Percentiles rank a stretch among this genome's conserved stretches.
Evolutionary conservation across 2,113 vertebrate genomes (phyloP).

Genomic region (Phrynosoma platyrhinos): DNA sequence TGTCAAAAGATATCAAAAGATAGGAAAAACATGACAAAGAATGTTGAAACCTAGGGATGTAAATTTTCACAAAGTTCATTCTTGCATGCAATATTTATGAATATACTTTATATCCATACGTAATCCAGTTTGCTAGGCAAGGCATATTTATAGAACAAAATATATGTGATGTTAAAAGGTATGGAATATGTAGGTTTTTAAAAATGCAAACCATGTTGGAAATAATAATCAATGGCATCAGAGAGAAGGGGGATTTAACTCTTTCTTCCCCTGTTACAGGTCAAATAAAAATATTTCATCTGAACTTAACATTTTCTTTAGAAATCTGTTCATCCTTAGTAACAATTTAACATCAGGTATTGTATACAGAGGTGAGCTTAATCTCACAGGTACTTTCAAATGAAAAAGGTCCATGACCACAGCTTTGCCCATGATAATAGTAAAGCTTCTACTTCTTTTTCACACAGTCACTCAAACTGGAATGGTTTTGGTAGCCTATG

Average conservation of each 20-base stretch:
- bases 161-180: background rate
- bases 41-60: no score
- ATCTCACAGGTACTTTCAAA: background rate
- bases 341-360: background rate
- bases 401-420: background rate
- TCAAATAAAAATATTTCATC: background rate
- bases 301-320: background rate
- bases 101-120: no score
- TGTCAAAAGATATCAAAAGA: background rate
- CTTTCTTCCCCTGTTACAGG: no score
- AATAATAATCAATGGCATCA: background rate
- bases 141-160: background rate
- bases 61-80: no score
- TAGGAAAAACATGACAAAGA: background rate
- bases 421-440: background rate
- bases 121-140: background rate
- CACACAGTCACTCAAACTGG: no score
- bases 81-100: no score
- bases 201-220: background rate
- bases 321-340: background rate
- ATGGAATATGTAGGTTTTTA: background rate
- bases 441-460: background rate
- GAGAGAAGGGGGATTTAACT: background rate
- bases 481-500: no score
- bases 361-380: background rate